These are phyloP conservation scores for Steinernema hermaphroditum DNA, from an alignment of 2,888 invertebrate genomes.

Conservation along the genomic window DNA sequence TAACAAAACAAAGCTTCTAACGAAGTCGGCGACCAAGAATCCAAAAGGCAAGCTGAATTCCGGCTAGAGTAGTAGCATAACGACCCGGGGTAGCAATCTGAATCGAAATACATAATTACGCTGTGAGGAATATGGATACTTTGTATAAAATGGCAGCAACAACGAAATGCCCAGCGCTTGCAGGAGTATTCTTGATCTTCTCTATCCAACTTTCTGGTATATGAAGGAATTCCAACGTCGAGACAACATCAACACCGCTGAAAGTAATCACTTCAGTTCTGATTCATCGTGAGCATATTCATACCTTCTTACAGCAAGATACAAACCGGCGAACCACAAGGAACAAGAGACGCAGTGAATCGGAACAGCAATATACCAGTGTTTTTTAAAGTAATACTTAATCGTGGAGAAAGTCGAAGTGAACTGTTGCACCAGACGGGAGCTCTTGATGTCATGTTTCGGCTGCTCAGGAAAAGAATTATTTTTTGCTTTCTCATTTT, in stretches of 20 bases:
- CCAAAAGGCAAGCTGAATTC: slow-evolving; percentile 57
- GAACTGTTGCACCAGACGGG: no score
- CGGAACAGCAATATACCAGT: slow-evolving; percentile 93
- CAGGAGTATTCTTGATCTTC: slow-evolving; percentile 72
- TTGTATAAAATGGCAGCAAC: slow-evolving; percentile 90
- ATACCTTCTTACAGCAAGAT: slow-evolving; percentile 67
- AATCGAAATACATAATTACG: slow-evolving; percentile 18
- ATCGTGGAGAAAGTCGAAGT: slow-evolving; percentile 58
- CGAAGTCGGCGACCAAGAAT: slow-evolving; percentile 41
- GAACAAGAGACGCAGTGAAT: slow-evolving; percentile 87
- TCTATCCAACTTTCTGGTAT: slow-evolving; percentile 79
- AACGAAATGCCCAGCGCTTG: slow-evolving; percentile 81
- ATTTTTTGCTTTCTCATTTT: slow-evolving; percentile 7
- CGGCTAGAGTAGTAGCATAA: slow-evolving; percentile 59
- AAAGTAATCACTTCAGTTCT: slow-evolving; percentile 42
- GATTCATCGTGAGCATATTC: slow-evolving; percentile 32
- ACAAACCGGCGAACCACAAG: slow-evolving; percentile 86
- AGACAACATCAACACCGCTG: slow-evolving; percentile 87
- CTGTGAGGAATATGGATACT: slow-evolving; percentile 68
- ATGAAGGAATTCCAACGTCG: slow-evolving; percentile 78
- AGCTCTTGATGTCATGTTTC: no score
- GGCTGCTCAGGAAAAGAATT: background rate
- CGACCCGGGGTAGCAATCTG: slow-evolving; percentile 64
- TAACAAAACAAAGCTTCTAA: slow-evolving; percentile 17
- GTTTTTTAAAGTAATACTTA: slow-evolving; percentile 69